Conservation (phyloP, 2,888 invertebrate genomes). For the Acleris holmiana region DNA sequence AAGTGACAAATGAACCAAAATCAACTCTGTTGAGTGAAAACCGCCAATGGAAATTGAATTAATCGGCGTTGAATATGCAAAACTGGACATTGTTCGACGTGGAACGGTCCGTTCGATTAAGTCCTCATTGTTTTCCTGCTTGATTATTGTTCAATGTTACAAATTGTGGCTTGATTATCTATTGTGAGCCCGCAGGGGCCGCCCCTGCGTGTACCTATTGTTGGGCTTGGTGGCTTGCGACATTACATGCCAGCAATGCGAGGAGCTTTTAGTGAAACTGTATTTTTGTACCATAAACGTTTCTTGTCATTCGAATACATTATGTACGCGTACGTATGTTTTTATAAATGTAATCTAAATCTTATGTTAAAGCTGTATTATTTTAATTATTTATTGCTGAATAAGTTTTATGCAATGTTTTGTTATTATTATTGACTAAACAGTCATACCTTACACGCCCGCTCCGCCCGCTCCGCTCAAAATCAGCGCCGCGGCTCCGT, state of each 20-base stretch:
- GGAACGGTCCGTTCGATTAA: conserved; percentile 59
- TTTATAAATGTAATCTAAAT: no score
- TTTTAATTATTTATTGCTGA: no score
- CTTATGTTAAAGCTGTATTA: no score
- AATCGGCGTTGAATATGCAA: conserved; percentile 78
- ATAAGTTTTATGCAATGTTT: no score
- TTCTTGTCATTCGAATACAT: neutral
- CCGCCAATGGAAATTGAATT: conserved; percentile 75
- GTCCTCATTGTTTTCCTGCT: conserved; percentile 60
- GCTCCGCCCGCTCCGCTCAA: no score
- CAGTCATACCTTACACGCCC: no score
- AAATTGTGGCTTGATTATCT: conserved; percentile 45
- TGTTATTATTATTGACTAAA: no score
- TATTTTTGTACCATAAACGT: neutral
- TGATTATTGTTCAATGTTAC: conserved; percentile 56
- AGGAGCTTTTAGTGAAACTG: conserved; percentile 10
- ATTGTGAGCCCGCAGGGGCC: conserved; percentile 36
- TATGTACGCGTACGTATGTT: no score
- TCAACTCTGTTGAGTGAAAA: conserved; percentile 68
- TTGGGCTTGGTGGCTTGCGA: conserved; percentile 13
- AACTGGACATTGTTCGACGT: conserved; percentile 62
- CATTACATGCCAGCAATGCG: conserved; percentile 15
- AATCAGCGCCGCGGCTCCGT: no score
- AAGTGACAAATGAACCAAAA: conserved; percentile 78
- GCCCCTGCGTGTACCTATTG: conserved; percentile 18